Conservation (phyloP, 1,140 invertebrate species). For the Elysia chlorotica region DNA sequence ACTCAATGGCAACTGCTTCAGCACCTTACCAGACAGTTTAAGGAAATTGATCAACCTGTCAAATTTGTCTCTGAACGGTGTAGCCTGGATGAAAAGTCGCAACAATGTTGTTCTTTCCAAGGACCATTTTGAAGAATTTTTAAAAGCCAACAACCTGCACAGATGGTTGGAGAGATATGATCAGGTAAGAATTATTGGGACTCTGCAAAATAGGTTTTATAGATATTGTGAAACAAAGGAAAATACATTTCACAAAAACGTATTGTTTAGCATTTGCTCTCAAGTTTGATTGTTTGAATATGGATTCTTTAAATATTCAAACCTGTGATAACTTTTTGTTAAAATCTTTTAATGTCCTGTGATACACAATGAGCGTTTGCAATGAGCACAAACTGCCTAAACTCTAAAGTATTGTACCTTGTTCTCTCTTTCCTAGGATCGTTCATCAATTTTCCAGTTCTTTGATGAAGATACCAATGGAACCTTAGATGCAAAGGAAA, state of each 20-base stretch:
- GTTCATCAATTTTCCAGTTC: slow-evolving; percentile 32
- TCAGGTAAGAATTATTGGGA: slow-evolving; percentile 20
- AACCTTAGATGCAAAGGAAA: slow-evolving; percentile 43
- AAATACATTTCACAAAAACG: too few species aligned
- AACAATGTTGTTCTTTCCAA: slow-evolving; percentile 39
- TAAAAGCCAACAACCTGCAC: slow-evolving; percentile 26
- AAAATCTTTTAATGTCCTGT: too few species aligned
- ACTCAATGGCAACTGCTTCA: slow-evolving; percentile 46
- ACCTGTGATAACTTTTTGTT: too few species aligned
- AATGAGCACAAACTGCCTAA: too few species aligned
- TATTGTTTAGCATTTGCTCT: too few species aligned
- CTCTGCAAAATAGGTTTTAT: background rate
- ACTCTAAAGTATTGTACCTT: too few species aligned
- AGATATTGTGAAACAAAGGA: background rate
- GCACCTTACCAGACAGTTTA: slow-evolving; percentile 40
- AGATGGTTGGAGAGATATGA: slow-evolving; percentile 35
- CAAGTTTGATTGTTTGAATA: too few species aligned
- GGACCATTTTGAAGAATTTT: slow-evolving; percentile 37
- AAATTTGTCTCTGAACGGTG: slow-evolving; percentile 44
- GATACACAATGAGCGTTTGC: too few species aligned
- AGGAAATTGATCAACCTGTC: slow-evolving; percentile 39
- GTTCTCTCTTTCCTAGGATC: slow-evolving; percentile 44
- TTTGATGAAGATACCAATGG: slow-evolving; percentile 53
- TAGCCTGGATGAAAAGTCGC: slow-evolving; percentile 35
- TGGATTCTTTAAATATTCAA: too few species aligned